Percentiles rank a stretch among this genome's conserved stretches.
Conservation (phyloP, 2,888 invertebrate species). For the Parascotia fuliginaria region DNA sequence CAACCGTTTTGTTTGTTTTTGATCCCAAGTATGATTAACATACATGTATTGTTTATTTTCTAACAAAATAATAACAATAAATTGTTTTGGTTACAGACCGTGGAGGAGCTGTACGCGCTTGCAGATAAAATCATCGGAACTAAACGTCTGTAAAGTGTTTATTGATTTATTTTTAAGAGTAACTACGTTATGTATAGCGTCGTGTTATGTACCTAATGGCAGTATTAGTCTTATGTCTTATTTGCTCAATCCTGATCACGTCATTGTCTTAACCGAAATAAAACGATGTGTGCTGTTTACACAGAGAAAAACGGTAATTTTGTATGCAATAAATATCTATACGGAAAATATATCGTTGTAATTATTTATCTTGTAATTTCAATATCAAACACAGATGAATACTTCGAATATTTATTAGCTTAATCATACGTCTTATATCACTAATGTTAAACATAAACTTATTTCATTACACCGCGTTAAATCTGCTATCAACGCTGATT, state of each 20-base stretch:
- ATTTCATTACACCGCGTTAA: slow-evolving; percentile 27
- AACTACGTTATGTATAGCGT: slow-evolving; percentile 21
- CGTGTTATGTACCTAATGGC: slow-evolving; percentile 26
- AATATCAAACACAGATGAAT: slow-evolving; percentile 29
- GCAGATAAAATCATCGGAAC: slow-evolving; percentile 88
- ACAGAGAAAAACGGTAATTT: slow-evolving; percentile 60
- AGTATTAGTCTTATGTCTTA: slow-evolving; percentile 26
- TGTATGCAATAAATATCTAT: slow-evolving; percentile 56
- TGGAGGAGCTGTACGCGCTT: slow-evolving; percentile 88
- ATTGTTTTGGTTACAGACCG: slow-evolving; percentile 84
- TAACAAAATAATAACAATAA: not conserved
- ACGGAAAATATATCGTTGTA: slow-evolving; percentile 1
- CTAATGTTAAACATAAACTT: slow-evolving; percentile 34
- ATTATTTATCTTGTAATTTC: not conserved
- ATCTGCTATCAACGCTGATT: slow-evolving; percentile 31
- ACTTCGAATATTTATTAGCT: slow-evolving; percentile 45
- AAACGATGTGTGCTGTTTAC: slow-evolving; percentile 54
- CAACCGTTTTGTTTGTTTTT: too few species aligned
- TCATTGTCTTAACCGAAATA: slow-evolving; percentile 29
- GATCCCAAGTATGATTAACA: too few species aligned
- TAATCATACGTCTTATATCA: slow-evolving; percentile 26
- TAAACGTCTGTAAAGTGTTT: slow-evolving; percentile 62
- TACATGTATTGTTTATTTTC: not conserved
- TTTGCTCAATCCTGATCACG: slow-evolving; percentile 29
- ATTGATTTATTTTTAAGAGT: slow-evolving; percentile 41